Evolutionary conservation across 2,113 vertebrate species (phyloP).

Genomic region (Trinectes maculatus): DNA sequence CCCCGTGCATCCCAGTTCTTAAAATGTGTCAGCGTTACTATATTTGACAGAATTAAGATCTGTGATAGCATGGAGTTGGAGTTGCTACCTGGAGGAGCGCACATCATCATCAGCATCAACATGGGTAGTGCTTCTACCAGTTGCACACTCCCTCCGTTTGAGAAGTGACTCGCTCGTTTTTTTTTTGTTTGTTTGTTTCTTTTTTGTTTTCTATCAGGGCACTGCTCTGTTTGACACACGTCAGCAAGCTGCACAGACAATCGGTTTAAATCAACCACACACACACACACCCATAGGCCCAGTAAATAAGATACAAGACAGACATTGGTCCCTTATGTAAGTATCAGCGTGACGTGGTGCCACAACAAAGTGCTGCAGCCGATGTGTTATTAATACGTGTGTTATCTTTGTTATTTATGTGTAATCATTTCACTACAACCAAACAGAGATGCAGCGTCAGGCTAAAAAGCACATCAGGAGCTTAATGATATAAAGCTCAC

Average conservation of each 20-base stretch:
- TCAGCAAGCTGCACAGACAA: conserved; percentile 10
- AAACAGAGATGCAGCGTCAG: conserved; percentile 36
- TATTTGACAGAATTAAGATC: conserved; percentile 13
- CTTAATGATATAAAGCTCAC: conserved; percentile 21
- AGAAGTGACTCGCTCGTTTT: conserved; percentile 15
- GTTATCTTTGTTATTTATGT: no score
- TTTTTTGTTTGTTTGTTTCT: not conserved
- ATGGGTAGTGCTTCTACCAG: conserved; percentile 15
- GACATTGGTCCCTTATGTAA: no score
- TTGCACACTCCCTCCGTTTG: conserved; percentile 17
- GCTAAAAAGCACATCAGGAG: conserved; percentile 27
- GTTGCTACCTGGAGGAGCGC: conserved; percentile 12
- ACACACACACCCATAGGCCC: not conserved
- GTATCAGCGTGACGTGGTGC: not conserved
- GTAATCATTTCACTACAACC: conserved; percentile 35
- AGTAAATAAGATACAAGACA: not conserved
- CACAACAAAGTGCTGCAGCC: no score
- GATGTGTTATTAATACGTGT: no score
- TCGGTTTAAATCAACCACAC: conserved; percentile 12
- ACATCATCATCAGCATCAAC: conserved; percentile 13
- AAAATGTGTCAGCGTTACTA: not conserved
- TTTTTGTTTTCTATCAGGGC: not conserved
- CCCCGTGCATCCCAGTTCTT: not conserved
- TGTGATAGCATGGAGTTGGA: conserved; percentile 23
- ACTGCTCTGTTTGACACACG: conserved; percentile 3